Evolutionary conservation across 2,113 vertebrate species (phyloP).

Genomic region (Gallinago jamesoni): DNA sequence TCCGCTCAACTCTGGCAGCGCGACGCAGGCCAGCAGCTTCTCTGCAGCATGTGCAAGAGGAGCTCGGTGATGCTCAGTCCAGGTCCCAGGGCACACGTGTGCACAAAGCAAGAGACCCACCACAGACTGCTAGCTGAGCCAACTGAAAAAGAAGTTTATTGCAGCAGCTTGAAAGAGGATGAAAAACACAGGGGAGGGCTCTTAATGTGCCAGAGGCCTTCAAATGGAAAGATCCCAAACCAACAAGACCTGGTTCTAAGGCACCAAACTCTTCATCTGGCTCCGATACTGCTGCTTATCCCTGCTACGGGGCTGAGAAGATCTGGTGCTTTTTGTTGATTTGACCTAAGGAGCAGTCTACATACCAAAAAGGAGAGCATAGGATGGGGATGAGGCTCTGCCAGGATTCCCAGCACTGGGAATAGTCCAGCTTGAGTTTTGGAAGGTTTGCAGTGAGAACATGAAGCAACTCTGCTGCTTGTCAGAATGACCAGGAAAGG

Average conservation of each 20-base stretch:
- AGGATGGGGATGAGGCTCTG: neutral
- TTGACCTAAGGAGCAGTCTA: neutral
- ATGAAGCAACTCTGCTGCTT: neutral
- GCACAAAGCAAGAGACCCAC: neutral
- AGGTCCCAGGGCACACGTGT: neutral
- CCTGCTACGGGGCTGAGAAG: neutral
- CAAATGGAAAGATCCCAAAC: conserved; percentile 18
- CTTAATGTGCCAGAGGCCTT: neutral
- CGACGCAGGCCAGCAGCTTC: neutral
- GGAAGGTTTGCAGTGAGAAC: neutral
- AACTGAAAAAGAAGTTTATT: neutral
- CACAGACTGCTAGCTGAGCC: neutral
- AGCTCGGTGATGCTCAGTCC: neutral
- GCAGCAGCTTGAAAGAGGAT: conserved; percentile 24
- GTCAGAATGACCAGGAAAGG: neutral
- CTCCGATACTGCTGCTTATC: neutral
- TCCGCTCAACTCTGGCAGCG: accelerated
- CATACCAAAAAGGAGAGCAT: neutral
- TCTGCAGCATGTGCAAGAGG: accelerated
- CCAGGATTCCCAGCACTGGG: neutral
- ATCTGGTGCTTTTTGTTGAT: neutral
- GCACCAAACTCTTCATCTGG: neutral
- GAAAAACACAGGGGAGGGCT: conserved; percentile 31
- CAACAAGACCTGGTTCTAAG: neutral
- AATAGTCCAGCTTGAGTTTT: neutral